These are phyloP conservation scores for Diarsia mendica DNA, from an alignment of 2,888 invertebrate genomes.

Conservation along the genomic window DNA sequence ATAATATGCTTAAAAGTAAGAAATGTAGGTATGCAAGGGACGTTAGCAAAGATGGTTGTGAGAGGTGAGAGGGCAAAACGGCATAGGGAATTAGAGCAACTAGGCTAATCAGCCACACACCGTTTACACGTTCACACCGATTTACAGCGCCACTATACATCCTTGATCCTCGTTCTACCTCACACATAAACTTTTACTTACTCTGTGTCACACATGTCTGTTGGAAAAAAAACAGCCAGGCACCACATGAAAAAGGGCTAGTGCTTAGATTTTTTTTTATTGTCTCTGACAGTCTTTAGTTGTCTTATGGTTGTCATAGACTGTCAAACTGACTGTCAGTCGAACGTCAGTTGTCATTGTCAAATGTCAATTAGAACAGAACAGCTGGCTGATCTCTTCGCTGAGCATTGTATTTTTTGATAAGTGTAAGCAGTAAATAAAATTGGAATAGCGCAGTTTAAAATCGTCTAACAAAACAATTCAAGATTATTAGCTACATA, in stretches of 20 bases:
- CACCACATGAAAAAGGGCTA: no score
- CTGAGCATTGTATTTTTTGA: conserved; percentile 11
- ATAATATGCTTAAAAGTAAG: neutral
- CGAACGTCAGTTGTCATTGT: no score
- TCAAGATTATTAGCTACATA: conserved; percentile 50
- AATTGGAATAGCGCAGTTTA: conserved; percentile 15
- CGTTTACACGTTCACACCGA: no score
- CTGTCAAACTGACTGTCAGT: no score
- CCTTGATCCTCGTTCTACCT: no score
- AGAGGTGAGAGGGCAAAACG: neutral
- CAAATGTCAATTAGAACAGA: conserved; percentile 35
- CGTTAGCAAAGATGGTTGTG: neutral
- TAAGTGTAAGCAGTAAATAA: conserved; percentile 26
- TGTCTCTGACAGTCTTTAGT: no score
- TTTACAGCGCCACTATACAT: no score
- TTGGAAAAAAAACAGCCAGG: no score
- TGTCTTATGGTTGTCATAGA: no score
- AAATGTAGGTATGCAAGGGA: neutral
- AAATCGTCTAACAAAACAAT: conserved; percentile 10
- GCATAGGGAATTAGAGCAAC: neutral
- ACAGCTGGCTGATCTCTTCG: conserved; percentile 25
- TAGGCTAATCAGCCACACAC: neutral
- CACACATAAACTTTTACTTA: no score
- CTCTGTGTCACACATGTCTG: no score
- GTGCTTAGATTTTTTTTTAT: no score